A percentile compares a stretch with the other conserved stretches of the same genome.
Evolutionary conservation across 2,888 invertebrate species (phyloP).

Genomic region (Megamerina dolium): DNA sequence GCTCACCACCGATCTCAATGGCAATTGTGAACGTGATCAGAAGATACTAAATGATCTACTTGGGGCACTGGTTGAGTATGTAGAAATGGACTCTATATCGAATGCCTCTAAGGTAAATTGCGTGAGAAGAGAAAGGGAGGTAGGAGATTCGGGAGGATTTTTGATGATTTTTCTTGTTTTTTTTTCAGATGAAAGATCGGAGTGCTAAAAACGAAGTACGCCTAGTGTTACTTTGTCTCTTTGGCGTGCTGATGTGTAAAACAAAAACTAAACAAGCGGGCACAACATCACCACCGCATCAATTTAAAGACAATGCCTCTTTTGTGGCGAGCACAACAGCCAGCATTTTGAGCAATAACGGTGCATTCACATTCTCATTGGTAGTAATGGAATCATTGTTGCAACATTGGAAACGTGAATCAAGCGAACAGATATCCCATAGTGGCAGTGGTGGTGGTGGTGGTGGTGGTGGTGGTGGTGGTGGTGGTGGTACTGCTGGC

Average conservation of each 20-base stretch:
- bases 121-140: too few species aligned
- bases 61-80: conserved; percentile 63
- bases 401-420: conserved; percentile 65
- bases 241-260: conserved; percentile 59
- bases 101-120: conserved; percentile 42
- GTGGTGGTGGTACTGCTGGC: conserved; percentile 11
- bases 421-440: conserved; percentile 36
- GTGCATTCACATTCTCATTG: conserved; percentile 68
- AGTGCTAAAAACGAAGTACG: conserved; percentile 78
- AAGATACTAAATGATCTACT: conserved; percentile 71
- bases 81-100: conserved; percentile 59
- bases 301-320: conserved; percentile 53
- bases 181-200: conserved; percentile 49
- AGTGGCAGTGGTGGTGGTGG: conserved; percentile 8
- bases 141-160: not conserved
- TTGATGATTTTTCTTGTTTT: conserved; percentile 2
- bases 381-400: conserved; percentile 64
- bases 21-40: conserved; percentile 74
- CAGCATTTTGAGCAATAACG: conserved; percentile 61
- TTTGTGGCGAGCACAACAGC: conserved; percentile 68
- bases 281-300: conserved; percentile 50
- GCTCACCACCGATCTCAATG: conserved; percentile 83
- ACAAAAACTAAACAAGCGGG: conserved; percentile 48
- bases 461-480: conserved; percentile 9
- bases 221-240: conserved; percentile 77